phyloP scores from a whole-genome alignment of 2,888 invertebrate species.

The Luffia ferchaultella region DNA sequence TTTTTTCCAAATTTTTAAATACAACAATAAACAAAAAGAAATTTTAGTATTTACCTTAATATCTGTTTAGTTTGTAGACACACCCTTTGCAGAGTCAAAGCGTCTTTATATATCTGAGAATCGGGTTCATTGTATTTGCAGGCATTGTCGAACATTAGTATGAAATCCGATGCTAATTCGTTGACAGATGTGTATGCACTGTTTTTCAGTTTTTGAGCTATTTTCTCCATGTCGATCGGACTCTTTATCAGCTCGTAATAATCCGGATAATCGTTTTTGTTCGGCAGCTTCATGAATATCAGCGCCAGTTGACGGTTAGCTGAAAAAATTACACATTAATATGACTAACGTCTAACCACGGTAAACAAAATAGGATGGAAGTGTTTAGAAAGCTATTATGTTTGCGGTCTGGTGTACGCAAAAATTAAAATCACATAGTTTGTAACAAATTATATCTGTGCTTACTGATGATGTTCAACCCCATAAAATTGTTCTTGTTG shows the following conservation, averaged over 20 bases:
- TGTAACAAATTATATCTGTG: too few relatives aligned
- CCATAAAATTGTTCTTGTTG: too few relatives aligned
- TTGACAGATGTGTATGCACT: conserved; percentile 81
- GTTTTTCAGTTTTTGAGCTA: conserved; percentile 85
- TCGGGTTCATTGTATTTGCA: conserved; percentile 98
- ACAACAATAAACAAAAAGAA: too few relatives aligned
- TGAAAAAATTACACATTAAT: too few relatives aligned
- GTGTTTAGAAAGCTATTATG: too few relatives aligned
- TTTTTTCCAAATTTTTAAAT: too few relatives aligned
- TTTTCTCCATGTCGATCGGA: conserved; percentile 96
- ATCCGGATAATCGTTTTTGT: conserved; percentile 93
- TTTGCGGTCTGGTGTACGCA: too few relatives aligned
- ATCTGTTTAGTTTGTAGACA: conserved; percentile 92
- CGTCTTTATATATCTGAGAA: conserved; percentile 97
- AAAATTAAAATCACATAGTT: too few relatives aligned
- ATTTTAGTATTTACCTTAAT: conserved; percentile 61
- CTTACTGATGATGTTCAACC: too few relatives aligned
- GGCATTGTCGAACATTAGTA: conserved; percentile 95
- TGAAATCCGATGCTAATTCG: conserved; percentile 88
- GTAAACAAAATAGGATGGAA: too few relatives aligned
- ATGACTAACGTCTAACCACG: too few relatives aligned
- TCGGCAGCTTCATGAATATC: conserved; percentile 95
- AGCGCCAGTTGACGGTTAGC: conserved; percentile 90
- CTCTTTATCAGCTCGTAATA: conserved; percentile 97
- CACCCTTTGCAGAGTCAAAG: conserved; percentile 88